Percentiles rank a stretch among this genome's conserved stretches.
These are phyloP conservation scores for Forficula auricularia DNA, from an alignment of 1,140 invertebrate genomes.

Conservation along the genomic window DNA sequence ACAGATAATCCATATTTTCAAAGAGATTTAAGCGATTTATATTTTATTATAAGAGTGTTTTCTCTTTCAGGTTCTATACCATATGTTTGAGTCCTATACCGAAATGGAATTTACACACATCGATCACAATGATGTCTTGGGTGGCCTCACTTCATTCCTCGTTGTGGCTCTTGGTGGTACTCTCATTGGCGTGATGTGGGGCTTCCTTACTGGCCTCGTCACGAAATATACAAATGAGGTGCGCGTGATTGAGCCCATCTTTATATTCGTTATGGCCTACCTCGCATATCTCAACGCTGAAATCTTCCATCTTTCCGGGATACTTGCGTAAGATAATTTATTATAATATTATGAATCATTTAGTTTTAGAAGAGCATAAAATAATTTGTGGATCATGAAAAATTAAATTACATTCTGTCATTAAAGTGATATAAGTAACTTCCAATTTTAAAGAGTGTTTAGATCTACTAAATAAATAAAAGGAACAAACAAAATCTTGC, in stretches of 20 bases:
- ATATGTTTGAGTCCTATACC: constrained; percentile 84
- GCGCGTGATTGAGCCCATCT: constrained; percentile 92
- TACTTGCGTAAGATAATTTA: constrained; percentile 83
- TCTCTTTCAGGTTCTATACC: constrained; percentile 72
- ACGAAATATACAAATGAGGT: constrained; percentile 91
- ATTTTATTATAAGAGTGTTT: too few relatives aligned
- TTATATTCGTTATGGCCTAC: constrained; percentile 98
- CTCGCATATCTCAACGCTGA: constrained; percentile 91
- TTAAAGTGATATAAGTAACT: too few relatives aligned
- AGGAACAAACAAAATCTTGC: too few relatives aligned
- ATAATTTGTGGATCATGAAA: too few relatives aligned
- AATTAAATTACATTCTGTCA: too few relatives aligned
- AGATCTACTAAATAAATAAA: too few relatives aligned
- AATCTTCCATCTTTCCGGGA: constrained; percentile 96
- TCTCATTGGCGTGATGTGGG: constrained; percentile 87
- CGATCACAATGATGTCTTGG: constrained; percentile 57
- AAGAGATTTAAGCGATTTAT: too few relatives aligned
- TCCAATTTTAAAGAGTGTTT: too few relatives aligned
- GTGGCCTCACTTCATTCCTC: constrained; percentile 80
- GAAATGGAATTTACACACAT: constrained; percentile 67
- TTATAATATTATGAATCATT: too few relatives aligned
- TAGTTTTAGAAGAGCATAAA: too few relatives aligned
- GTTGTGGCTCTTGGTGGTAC: constrained; percentile 87
- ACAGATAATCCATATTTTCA: too few relatives aligned
- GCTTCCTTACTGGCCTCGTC: constrained; percentile 84